Evolutionary conservation across 2,113 vertebrate species (phyloP).

Genomic region (Rostratula benghalensis): DNA sequence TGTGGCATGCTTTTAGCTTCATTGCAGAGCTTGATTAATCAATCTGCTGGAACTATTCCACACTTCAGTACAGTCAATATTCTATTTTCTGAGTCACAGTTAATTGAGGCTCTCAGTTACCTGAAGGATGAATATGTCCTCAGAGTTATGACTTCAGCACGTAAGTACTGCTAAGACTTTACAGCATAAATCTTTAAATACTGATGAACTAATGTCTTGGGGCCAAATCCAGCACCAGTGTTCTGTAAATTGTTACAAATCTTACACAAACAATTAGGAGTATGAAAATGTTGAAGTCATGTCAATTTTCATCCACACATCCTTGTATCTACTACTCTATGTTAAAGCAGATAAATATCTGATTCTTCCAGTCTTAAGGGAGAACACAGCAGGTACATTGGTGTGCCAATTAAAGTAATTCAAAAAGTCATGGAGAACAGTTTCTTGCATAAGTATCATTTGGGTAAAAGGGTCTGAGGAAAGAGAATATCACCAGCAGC

Average conservation of each 20-base stretch:
- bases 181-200: slow-evolving; percentile 60
- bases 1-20: slow-evolving; percentile 40
- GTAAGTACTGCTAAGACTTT: slow-evolving; percentile 18
- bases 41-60: slow-evolving; percentile 39
- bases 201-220: slow-evolving; percentile 32
- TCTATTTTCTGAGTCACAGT: slow-evolving; percentile 49
- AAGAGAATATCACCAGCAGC: neutral
- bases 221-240: neutral
- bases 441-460: neutral
- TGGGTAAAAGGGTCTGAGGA: neutral
- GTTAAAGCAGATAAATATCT: neutral
- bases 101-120: slow-evolving; percentile 53
- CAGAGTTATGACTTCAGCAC: slow-evolving; percentile 43
- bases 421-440: neutral
- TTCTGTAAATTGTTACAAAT: slow-evolving; percentile 13
- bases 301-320: neutral
- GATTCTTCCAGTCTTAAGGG: neutral
- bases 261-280: too few relatives aligned
- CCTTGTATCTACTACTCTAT: neutral
- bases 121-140: slow-evolving; percentile 39
- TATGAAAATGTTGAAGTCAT: neutral
- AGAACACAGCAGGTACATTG: neutral
- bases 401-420: neutral
- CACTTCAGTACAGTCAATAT: neutral
- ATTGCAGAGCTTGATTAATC: slow-evolving; percentile 40